phyloP scores from a whole-genome alignment of 2,113 vertebrate species.

The Felis catus region F.catus_Fca126_mat1.0 CM031418.1:54256501-54257000 shows the following conservation, averaged over 20 bases:
- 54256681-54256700: no score
- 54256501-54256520: conserved; percentile 82
- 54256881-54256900: background rate
- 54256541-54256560: conserved; percentile 76
- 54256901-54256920: background rate
- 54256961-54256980: background rate
- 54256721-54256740: conserved; percentile 81
- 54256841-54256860: conserved; percentile 3
- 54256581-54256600: no score
- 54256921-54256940: conserved; percentile 29
- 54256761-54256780: conserved; percentile 84
- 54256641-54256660: no score
- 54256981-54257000: background rate
- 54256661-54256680: no score
- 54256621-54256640: no score
- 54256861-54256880: background rate
- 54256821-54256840: background rate
- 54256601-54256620: no score
- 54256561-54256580: no score
- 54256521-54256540: conserved; percentile 79
- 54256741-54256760: conserved; percentile 76
- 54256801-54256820: background rate
- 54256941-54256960: background rate
- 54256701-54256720: background rate
- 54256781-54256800: conserved; percentile 47